These are phyloP conservation scores for Lepidocolaptes lacrymiger DNA, from an alignment of 2,797 vertebrate genomes.

Conservation along the genomic window DNA sequence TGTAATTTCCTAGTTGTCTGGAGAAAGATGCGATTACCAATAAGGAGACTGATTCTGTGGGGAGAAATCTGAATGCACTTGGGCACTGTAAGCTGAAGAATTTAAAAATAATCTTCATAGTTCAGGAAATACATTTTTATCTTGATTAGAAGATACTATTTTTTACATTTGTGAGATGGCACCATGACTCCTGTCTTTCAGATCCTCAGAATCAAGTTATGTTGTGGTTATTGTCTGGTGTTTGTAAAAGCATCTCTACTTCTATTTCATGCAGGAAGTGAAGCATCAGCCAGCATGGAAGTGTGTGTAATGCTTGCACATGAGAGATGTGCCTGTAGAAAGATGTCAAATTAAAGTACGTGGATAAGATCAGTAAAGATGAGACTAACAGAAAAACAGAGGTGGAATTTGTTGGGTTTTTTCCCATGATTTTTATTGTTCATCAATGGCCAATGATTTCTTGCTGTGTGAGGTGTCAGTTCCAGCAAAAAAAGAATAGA, in stretches of 20 bases:
- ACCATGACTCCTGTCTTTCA: neutral
- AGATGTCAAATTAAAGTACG: neutral
- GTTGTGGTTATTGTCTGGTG: neutral
- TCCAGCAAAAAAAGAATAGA: neutral
- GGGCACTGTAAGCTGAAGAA: neutral
- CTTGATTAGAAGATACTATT: neutral
- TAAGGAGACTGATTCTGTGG: neutral
- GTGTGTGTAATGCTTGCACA: neutral
- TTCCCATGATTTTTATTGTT: neutral
- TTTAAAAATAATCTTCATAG: neutral
- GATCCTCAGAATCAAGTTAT: neutral
- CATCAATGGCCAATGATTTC: neutral
- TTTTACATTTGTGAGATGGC: neutral
- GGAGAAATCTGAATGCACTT: neutral
- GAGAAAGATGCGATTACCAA: neutral
- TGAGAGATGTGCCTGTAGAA: neutral
- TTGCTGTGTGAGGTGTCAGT: neutral
- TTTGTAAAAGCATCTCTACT: neutral
- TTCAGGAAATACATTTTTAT: neutral
- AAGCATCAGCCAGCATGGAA: neutral
- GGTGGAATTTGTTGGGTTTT: neutral
- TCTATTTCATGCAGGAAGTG: neutral
- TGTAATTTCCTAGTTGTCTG: constrained; percentile 2
- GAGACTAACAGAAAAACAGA: neutral
- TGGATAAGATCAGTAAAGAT: neutral